A percentile compares a stretch with the other conserved stretches of the same genome.
Evolutionary conservation across 2,113 vertebrate genomes (phyloP).

Genomic region (Ctenodactylus gundi): DNA sequence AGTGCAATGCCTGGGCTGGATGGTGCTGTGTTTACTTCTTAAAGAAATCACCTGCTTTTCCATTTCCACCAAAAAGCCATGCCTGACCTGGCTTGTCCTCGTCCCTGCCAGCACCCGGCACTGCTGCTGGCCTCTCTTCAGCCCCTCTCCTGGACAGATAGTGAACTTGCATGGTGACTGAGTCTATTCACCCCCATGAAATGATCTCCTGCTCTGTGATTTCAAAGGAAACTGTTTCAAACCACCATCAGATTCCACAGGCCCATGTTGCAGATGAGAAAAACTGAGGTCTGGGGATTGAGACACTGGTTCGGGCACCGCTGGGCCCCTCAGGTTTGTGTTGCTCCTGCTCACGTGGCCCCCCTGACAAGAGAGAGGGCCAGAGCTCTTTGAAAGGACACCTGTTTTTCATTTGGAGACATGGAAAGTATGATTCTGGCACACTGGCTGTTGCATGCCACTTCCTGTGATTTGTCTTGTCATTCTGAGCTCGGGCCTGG

Average conservation of each 20-base stretch:
- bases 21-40: not conserved
- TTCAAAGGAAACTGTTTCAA: not conserved
- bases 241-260: fast-evolving
- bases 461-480: not conserved
- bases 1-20: not conserved
- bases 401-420: not conserved
- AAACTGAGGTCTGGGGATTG: not conserved
- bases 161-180: not conserved
- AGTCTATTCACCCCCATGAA: fast-evolving
- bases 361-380: not conserved
- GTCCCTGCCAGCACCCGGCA: not conserved
- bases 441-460: fast-evolving
- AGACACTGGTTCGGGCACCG: too few relatives aligned
- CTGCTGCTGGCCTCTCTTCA: not conserved
- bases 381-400: not conserved
- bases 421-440: not conserved
- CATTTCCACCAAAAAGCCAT: fast-evolving
- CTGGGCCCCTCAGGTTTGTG: not conserved
- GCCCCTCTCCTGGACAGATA: not conserved
- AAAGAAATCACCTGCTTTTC: not conserved
- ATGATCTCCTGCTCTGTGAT: not conserved
- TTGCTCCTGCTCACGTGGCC: not conserved
- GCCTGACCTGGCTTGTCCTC: too few relatives aligned
- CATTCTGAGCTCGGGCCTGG: not conserved
- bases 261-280: slow-evolving; percentile 51